phyloP scores from a whole-genome alignment of 92 coral and sea anemone species.

The Zoanthus solanderi region DNA sequence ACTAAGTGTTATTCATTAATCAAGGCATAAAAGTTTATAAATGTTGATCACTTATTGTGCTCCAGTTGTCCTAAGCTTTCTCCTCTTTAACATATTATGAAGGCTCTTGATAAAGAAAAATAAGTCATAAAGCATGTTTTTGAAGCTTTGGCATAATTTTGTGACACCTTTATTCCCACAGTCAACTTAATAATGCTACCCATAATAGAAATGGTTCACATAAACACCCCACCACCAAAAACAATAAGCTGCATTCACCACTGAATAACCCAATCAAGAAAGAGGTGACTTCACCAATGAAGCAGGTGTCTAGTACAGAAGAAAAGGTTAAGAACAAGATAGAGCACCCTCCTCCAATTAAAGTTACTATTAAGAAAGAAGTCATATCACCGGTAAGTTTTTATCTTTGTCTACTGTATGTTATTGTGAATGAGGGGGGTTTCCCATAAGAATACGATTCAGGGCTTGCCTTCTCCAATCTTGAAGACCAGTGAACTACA shows the following conservation, averaged over 20 bases:
- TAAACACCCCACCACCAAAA: not conserved
- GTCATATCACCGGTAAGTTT: slow-evolving; percentile 16
- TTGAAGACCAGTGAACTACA: no score
- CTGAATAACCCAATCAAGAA: slow-evolving; percentile 43
- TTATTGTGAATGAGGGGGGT: not conserved
- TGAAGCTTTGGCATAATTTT: not conserved
- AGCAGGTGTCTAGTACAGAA: slow-evolving; percentile 3
- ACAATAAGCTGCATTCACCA: slow-evolving; percentile 40
- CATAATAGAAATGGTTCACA: not conserved
- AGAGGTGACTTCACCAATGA: slow-evolving; percentile 13
- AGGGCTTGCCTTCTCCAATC: no score
- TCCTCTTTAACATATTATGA: no score
- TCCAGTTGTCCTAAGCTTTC: no score
- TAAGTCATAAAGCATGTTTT: no score
- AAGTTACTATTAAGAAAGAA: slow-evolving; percentile 28
- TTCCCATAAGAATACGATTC: no score
- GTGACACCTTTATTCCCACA: not conserved
- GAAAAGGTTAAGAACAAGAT: not conserved
- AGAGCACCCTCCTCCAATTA: slow-evolving; percentile 21
- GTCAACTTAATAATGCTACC: slow-evolving; percentile 23
- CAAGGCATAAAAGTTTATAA: no score
- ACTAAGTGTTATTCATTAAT: no score
- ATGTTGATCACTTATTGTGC: no score
- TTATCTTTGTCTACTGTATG: not conserved
- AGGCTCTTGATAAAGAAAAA: no score